Percentiles rank a stretch among this genome's conserved stretches.
These are phyloP conservation scores for Heterotilapia buettikoferi DNA, from an alignment of 2,113 vertebrate species.

Conservation along the genomic window DNA sequence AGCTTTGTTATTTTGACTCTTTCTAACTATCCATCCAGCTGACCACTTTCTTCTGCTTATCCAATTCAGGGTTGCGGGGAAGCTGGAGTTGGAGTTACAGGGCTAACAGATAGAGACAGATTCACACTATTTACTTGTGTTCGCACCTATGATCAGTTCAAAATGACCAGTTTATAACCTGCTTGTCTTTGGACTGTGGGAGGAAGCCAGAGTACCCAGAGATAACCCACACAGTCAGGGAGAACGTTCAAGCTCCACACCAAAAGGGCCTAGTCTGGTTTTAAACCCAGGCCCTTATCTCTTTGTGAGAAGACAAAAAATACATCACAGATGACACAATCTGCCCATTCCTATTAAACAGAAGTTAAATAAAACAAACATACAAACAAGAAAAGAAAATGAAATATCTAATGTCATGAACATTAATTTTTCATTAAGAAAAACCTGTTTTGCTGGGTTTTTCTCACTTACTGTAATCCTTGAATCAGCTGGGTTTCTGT, in stretches of 20 bases:
- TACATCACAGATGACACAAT: neutral
- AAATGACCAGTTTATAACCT: neutral
- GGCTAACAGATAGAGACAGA: neutral
- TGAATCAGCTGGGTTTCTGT: neutral
- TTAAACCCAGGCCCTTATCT: neutral
- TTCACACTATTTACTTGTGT: neutral
- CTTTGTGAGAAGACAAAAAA: neutral
- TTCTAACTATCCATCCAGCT: neutral
- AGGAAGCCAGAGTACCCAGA: neutral
- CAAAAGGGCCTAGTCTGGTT: neutral
- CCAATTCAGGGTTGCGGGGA: neutral
- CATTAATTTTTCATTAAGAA: neutral
- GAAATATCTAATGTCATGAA: neutral
- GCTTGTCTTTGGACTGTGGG: neutral
- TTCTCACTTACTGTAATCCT: neutral
- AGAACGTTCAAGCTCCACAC: neutral
- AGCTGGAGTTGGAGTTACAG: neutral
- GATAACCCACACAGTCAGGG: neutral
- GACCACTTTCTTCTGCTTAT: neutral
- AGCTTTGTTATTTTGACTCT: neutral
- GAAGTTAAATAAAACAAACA: neutral
- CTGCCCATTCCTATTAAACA: neutral
- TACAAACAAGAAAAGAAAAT: neutral
- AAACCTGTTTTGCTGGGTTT: neutral
- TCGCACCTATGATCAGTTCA: neutral